Percentiles rank a stretch among this genome's conserved stretches.
phyloP scores from a whole-genome alignment of 2,797 vertebrate species.

The Gymnodraco acuticeps region DNA sequence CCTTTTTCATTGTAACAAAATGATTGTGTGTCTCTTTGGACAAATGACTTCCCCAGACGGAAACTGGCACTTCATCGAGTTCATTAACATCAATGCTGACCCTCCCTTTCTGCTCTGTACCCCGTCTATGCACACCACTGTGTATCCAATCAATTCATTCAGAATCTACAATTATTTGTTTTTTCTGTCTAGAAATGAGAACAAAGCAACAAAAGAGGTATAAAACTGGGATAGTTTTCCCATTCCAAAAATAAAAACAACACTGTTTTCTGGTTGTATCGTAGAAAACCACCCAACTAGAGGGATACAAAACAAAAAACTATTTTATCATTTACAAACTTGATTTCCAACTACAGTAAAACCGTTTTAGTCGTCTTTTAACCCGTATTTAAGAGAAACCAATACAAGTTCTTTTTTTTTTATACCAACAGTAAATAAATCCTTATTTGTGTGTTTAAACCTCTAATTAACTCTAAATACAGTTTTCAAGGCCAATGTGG shows the following conservation, averaged over 20 bases:
- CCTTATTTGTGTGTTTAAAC: conserved; percentile 65
- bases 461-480: conserved; percentile 83
- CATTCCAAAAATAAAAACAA: conserved; percentile 66
- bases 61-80: conserved; percentile 27
- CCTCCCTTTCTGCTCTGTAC: conserved; percentile 4
- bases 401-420: conserved; percentile 64
- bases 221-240: conserved; percentile 73
- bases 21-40: conserved; percentile 65
- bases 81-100: conserved; percentile 8
- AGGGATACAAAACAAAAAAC: conserved; percentile 51
- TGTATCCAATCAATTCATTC: conserved; percentile 80
- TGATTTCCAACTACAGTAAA: conserved; percentile 80
- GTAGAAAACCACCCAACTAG: conserved; percentile 62
- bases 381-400: conserved; percentile 87
- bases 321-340: conserved; percentile 65
- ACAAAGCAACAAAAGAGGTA: conserved; percentile 78
- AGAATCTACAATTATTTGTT: conserved; percentile 81
- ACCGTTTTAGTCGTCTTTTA: conserved; percentile 82
- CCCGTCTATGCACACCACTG: conserved; percentile 74
- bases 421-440: conserved; percentile 66
- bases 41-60: conserved; percentile 34
- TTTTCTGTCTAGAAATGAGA: conserved; percentile 70
- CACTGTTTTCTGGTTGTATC: conserved; percentile 56
- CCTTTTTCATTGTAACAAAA: conserved; percentile 56
- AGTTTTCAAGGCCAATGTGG: conserved; percentile 89